Percentiles rank a stretch among this genome's conserved stretches.
Conservation (phyloP, 2,113 vertebrate genomes). For the Zosterops pallidus region DNA sequence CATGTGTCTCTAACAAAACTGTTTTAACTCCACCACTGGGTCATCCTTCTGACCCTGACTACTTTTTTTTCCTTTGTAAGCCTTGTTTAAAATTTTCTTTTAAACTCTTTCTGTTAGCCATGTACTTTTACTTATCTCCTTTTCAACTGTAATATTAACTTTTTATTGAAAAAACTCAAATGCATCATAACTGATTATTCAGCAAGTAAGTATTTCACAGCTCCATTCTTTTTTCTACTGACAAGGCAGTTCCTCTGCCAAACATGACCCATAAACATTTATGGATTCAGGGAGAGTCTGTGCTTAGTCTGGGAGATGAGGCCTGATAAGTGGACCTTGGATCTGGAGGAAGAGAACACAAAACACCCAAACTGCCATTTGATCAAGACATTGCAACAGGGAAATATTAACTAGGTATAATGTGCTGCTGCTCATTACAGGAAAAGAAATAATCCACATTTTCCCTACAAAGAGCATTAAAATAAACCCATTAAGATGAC, state of each 20-base stretch:
- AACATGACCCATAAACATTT: neutral
- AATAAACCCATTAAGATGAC: neutral
- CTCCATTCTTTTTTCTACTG: neutral
- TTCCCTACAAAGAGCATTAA: neutral
- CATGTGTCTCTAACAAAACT: neutral
- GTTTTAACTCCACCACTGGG: neutral
- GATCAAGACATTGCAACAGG: neutral
- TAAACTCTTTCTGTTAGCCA: neutral
- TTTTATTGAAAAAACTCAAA: neutral
- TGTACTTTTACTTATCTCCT: neutral
- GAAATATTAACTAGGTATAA: neutral
- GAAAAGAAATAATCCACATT: neutral
- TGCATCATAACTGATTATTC: neutral
- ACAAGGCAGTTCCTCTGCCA: neutral
- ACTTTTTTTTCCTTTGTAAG: neutral
- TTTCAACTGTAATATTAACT: neutral
- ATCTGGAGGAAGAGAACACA: neutral
- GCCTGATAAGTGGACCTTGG: neutral
- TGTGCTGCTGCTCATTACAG: neutral
- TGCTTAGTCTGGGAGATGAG: neutral
- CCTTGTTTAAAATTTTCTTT: neutral
- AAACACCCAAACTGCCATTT: neutral
- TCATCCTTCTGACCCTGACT: neutral
- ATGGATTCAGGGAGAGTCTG: neutral
- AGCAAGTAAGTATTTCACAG: neutral